Base-by-base conservation (phyloP, 2,113 vertebrate genomes). In the Suricata suricatta region DNA sequence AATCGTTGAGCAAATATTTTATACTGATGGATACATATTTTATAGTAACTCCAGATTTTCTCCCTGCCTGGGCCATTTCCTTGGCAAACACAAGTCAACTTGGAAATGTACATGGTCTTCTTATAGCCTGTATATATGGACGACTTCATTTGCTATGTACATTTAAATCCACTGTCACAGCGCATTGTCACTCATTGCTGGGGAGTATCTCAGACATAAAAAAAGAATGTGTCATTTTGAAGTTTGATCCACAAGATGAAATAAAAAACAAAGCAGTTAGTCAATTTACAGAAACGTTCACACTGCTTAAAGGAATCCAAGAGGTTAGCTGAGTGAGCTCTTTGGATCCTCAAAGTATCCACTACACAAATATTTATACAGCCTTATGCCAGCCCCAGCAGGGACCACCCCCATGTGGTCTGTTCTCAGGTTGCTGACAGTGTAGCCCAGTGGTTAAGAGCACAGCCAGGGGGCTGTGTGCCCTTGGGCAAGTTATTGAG, bases 321-420 rank as follows among this genome's bases (percentile, higher is more conserved):
- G 33, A 63, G 13, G 31, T 66, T 44, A 82, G 41, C 3, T 44
- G 25, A 50, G 13, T 57, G 41, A 25, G 5, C 41, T 38, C 2
- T 77, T 63, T 54, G 41, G 5, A 60, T 23, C 9, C 21, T 23
- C 21, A 60, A 23, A 23, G 5, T n/a, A 29, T 64, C 31, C 14
- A 17, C 6, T 88, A 23, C 82, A 66, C 16, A 57, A 69, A 29
- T 38, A 23, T 33, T 81, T 33, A 12, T 33, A 52, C 9, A 38
- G n/a, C 41, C n/a, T 29, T n/a, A 3, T 6, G 52, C 29, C 9
- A 35, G 60, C 21, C 33, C 7, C 19, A 16, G 68, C 12, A 31
- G n/a, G 23, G 29, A 1, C 25, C 57, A 33, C 21, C 19, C 7
- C 8, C 1, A 0, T 2, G 2, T 31, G 6, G 12, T 68, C n/a